phyloP scores from a whole-genome alignment of 2,797 vertebrate species.

The Urocyon cinereoargenteus region DNA sequence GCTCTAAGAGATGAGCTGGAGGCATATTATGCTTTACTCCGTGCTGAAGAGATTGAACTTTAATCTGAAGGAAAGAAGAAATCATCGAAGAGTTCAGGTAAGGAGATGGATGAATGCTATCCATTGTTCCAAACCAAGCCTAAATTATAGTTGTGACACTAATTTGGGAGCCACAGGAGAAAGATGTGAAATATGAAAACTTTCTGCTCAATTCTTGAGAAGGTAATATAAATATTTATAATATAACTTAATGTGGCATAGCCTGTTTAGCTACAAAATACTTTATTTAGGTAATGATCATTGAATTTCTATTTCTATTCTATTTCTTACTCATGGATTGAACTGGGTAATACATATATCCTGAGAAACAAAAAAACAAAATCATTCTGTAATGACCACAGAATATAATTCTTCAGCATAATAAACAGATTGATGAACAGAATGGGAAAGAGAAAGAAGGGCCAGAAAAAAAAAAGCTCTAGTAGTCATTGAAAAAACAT shows the following conservation, averaged over 20 bases:
- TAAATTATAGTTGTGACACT: background rate
- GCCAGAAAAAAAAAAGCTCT: background rate
- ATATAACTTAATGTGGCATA: background rate
- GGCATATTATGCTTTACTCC: background rate
- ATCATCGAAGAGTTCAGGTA: background rate
- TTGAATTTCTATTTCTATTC: constrained; percentile 35
- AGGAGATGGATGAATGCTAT: background rate
- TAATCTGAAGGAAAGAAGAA: background rate
- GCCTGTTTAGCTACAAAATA: background rate
- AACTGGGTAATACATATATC: background rate
- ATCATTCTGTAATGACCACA: background rate
- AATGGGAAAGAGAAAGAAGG: background rate
- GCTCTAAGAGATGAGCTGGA: background rate
- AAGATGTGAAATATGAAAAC: background rate
- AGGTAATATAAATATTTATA: background rate
- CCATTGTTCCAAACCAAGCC: background rate
- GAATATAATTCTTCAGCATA: background rate
- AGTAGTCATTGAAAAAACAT: background rate
- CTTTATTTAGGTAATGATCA: background rate
- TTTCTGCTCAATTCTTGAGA: background rate
- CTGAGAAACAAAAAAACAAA: constrained; percentile 18
- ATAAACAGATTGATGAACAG: background rate
- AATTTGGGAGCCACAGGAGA: background rate
- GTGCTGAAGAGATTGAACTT: background rate
- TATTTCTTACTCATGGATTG: background rate